Conservation (phyloP, 1,140 invertebrate species). For the Dermatophagoides farinae region DNA sequence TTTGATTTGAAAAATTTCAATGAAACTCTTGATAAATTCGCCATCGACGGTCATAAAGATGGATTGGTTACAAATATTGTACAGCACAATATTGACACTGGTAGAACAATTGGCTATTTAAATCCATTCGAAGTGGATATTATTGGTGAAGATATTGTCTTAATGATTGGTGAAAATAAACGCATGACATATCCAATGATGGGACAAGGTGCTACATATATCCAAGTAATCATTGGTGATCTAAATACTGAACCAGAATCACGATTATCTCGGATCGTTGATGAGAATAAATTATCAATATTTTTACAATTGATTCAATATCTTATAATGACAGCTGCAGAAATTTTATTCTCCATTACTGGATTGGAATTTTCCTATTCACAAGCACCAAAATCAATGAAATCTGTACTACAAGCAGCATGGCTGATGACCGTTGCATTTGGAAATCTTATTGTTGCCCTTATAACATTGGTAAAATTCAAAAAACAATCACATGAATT, state of each 20-base stretch:
- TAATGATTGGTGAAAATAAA: neutral
- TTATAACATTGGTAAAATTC: conserved; percentile 47
- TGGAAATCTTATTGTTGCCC: conserved; percentile 71
- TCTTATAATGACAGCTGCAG: conserved; percentile 57
- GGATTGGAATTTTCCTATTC: conserved; percentile 75
- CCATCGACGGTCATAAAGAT: neutral
- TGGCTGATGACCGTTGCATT: conserved; percentile 75
- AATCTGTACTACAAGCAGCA: conserved; percentile 64
- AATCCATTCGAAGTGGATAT: conserved; percentile 1
- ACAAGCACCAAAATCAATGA: conserved; percentile 70
- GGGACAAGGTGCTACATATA: neutral
- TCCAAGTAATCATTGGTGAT: neutral
- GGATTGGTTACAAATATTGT: neutral
- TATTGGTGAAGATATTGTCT: neutral
- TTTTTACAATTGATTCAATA: conserved; percentile 47
- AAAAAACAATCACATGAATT: conserved; percentile 37
- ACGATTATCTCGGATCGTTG: neutral
- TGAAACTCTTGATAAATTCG: neutral
- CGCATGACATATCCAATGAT: neutral
- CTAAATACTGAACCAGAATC: neutral
- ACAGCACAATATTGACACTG: neutral
- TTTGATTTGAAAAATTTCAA: neutral
- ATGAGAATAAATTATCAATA: neutral
- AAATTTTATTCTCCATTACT: conserved; percentile 72
- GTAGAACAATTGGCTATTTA: neutral